These are phyloP conservation scores for Cheilosia variabilis DNA, from an alignment of 2,888 invertebrate species.

Conservation along the genomic window DNA sequence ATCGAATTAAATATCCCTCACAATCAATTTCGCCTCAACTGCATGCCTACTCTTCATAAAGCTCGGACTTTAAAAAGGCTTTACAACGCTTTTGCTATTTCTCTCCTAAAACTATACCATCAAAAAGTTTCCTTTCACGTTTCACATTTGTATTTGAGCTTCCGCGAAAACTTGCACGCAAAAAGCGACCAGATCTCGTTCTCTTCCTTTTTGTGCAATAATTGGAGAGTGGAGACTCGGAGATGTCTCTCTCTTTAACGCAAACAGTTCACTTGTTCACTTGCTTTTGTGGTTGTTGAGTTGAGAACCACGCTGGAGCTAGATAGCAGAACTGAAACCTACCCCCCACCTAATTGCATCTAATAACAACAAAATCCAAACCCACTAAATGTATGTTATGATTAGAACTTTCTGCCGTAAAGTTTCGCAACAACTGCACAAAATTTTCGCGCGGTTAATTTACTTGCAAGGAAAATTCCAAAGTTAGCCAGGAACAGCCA, in stretches of 20 bases:
- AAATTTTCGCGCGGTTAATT: constrained; percentile 44
- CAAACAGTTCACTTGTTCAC: too few species aligned
- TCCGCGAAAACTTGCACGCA: not conserved
- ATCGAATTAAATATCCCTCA: too few species aligned
- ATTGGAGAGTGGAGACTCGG: too few species aligned
- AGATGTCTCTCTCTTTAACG: too few species aligned
- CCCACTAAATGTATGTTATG: constrained; percentile 21
- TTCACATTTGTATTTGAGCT: too few species aligned
- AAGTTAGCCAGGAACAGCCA: constrained; percentile 7
- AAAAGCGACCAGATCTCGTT: too few species aligned
- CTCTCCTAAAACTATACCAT: not conserved
- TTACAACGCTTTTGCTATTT: not conserved
- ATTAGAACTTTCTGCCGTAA: constrained; percentile 7
- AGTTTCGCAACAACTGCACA: not conserved
- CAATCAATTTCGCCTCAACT: not conserved
- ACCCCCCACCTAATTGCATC: constrained; percentile 26
- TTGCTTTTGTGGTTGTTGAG: not conserved
- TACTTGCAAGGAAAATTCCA: constrained; percentile 19
- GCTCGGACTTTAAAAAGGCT: not conserved
- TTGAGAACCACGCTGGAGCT: not conserved
- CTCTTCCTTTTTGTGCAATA: too few species aligned
- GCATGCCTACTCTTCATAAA: too few species aligned
- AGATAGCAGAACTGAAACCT: not conserved
- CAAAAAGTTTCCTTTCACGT: not conserved
- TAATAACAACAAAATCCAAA: constrained; percentile 35